Percentiles rank a stretch among this genome's conserved stretches.
Conservation (phyloP, 2,797 vertebrate genomes). For the Chaetodon trifasciatus region DNA sequence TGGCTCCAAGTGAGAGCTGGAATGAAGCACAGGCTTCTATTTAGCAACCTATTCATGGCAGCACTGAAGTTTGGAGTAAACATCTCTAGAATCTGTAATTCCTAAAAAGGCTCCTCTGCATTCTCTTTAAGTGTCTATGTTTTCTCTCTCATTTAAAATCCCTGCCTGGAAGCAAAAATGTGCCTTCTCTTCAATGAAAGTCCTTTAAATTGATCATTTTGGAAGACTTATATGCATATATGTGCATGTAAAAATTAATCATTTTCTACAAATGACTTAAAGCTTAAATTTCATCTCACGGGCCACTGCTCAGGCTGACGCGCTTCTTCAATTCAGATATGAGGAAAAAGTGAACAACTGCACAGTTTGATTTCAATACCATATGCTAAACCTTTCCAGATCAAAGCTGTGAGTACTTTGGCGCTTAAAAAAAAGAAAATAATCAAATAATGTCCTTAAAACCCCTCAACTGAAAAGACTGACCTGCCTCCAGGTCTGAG, state of each 20-base stretch:
- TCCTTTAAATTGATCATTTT: constrained; percentile 8
- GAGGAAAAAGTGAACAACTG: constrained; percentile 58
- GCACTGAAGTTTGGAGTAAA: constrained; percentile 72
- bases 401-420: constrained; percentile 68
- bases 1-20: constrained; percentile 71
- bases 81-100: constrained; percentile 71
- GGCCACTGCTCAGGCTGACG: constrained; percentile 20
- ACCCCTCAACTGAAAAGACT: constrained; percentile 57
- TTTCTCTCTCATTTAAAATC: constrained; percentile 34
- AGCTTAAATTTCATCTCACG: constrained; percentile 5
- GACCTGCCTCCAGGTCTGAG: constrained; percentile 60
- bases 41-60: constrained; percentile 76
- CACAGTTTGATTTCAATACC: constrained; percentile 63
- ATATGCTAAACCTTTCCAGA: constrained; percentile 58
- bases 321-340: constrained; percentile 17
- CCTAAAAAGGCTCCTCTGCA: constrained; percentile 50
- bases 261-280: constrained; percentile 11
- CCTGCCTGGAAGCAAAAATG: constrained; percentile 17
- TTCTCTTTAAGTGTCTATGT: constrained; percentile 28
- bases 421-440: constrained; percentile 42
- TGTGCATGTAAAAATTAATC: neutral
- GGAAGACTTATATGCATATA: neutral
- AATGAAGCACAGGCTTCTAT: constrained; percentile 73
- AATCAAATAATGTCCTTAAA: constrained; percentile 72
- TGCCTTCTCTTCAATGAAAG: neutral